Evolutionary conservation across 1,140 invertebrate species (phyloP).

Genomic region (Delia radicum): DNA sequence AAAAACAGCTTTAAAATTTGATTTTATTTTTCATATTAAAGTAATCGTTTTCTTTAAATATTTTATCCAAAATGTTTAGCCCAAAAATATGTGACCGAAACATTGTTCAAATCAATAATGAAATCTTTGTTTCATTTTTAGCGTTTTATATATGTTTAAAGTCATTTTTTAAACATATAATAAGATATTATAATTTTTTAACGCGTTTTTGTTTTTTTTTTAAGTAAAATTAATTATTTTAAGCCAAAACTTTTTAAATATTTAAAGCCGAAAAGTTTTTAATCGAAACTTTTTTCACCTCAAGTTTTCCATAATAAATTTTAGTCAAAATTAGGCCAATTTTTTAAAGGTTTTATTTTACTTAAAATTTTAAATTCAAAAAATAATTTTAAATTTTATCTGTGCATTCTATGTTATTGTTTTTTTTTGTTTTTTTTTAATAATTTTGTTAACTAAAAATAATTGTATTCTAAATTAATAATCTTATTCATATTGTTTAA

Average conservation of each 20-base stretch:
- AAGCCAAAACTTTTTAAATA: slow-evolving; percentile 24
- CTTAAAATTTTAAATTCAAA: slow-evolving; percentile 27
- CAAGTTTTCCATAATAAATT: not conserved
- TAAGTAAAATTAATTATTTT: slow-evolving; percentile 20
- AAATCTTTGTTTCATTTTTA: not conserved
- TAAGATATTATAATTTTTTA: not conserved
- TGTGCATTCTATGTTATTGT: slow-evolving; percentile 30
- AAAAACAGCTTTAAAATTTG: not conserved
- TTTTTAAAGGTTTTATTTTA: too few relatives aligned
- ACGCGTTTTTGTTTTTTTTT: not conserved
- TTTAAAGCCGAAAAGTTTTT: slow-evolving; percentile 30
- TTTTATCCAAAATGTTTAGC: slow-evolving; percentile 17
- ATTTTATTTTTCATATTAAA: not conserved
- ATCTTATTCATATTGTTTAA: not conserved
- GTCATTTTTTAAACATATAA: not conserved
- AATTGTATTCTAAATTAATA: not conserved
- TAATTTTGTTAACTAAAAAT: not conserved
- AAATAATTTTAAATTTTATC: slow-evolving; percentile 10
- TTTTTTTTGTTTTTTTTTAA: slow-evolving; percentile 5
- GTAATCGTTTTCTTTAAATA: slow-evolving; percentile 12
- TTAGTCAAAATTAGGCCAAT: slow-evolving; percentile 8
- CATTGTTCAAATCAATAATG: not conserved
- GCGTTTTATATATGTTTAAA: not conserved
- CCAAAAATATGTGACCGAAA: slow-evolving; percentile 28
- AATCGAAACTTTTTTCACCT: slow-evolving; percentile 27